Percentiles rank a stretch among this genome's conserved stretches.
Evolutionary conservation across 2,797 vertebrate genomes (phyloP).

Genomic region (Phataginus tricuspis): DNA sequence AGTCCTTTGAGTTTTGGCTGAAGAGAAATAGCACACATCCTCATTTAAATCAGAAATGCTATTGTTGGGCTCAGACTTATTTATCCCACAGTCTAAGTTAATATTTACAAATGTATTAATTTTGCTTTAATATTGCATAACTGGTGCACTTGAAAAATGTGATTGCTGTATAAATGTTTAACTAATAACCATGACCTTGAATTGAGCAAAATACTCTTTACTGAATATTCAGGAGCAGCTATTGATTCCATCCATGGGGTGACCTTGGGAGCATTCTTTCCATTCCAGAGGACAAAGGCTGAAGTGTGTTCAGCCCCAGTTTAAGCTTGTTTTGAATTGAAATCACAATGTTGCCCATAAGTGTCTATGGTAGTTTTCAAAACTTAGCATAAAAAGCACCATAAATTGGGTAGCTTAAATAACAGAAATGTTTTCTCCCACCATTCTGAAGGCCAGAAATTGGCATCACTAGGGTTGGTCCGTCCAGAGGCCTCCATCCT

Average conservation of each 20-base stretch:
- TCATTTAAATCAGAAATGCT: background rate
- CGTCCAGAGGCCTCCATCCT: background rate
- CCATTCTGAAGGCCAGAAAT: background rate
- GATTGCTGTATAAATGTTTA: background rate
- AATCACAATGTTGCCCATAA: accelerated
- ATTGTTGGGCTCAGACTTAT: background rate
- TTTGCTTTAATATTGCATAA: background rate
- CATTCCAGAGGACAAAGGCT: background rate
- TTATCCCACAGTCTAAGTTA: background rate
- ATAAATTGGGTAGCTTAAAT: accelerated
- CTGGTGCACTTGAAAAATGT: background rate
- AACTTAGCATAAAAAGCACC: no score
- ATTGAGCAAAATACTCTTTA: background rate
- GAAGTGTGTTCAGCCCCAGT: accelerated
- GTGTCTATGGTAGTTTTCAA: background rate
- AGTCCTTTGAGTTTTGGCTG: background rate
- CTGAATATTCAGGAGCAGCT: background rate
- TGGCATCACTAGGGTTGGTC: accelerated
- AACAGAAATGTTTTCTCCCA: background rate
- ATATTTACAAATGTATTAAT: conserved; percentile 6
- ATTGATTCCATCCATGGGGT: background rate
- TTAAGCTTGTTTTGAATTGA: no score
- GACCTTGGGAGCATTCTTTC: background rate
- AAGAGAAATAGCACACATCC: background rate
- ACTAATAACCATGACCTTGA: background rate